These are phyloP conservation scores for Gobionotothen gibberifrons DNA, from an alignment of 2,797 vertebrate genomes.

Conservation along the genomic window DNA sequence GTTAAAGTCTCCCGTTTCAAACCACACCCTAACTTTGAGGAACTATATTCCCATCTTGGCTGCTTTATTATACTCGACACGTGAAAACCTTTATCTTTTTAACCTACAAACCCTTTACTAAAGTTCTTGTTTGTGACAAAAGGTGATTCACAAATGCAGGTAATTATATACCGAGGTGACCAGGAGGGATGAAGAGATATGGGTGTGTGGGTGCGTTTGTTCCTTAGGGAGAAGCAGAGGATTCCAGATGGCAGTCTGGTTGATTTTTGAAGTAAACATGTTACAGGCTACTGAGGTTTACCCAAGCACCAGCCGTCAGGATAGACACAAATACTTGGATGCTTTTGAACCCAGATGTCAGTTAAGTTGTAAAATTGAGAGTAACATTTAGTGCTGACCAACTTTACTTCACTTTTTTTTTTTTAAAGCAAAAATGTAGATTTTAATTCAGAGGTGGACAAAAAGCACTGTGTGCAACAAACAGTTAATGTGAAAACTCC, in stretches of 20 bases:
- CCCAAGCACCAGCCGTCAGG: conserved; percentile 9
- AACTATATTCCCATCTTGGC: background rate
- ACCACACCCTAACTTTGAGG: conserved; percentile 46
- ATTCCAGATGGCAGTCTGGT: conserved; percentile 9
- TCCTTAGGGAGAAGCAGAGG: background rate
- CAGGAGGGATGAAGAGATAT: background rate
- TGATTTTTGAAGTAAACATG: conserved; percentile 46
- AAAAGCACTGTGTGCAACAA: background rate
- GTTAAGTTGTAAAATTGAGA: background rate
- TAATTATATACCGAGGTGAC: conserved; percentile 16
- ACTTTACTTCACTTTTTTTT: background rate
- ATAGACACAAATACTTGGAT: conserved; percentile 1
- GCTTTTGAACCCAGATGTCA: conserved; percentile 19
- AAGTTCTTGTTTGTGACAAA: conserved; percentile 26
- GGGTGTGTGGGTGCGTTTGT: conserved; percentile 3
- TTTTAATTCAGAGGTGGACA: background rate
- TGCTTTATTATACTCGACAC: background rate
- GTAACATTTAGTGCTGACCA: background rate
- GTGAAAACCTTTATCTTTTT: background rate
- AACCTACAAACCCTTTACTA: background rate
- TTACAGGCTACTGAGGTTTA: conserved; percentile 46
- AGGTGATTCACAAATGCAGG: conserved; percentile 7
- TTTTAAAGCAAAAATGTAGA: background rate
- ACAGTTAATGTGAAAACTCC: background rate
- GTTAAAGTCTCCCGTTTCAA: conserved; percentile 48